Evolutionary conservation across 2,888 invertebrate genomes (phyloP).

Genomic region (Margaritifera margaritifera): DNA sequence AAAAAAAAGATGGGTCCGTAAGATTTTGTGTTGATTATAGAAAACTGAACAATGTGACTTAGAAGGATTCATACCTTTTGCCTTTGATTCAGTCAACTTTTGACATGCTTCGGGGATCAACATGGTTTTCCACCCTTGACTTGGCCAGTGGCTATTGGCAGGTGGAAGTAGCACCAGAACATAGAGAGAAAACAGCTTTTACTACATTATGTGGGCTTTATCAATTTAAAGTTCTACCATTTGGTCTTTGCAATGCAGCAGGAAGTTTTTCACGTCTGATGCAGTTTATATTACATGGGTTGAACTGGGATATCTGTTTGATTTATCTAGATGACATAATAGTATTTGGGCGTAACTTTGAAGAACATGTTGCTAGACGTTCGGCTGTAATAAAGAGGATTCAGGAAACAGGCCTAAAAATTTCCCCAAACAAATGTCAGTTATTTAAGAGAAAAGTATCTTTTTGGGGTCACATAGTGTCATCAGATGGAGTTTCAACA

Average conservation of each 20-base stretch:
- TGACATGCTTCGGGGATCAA: slow-evolving; percentile 11
- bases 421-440: slow-evolving; percentile 1
- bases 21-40: too few species aligned
- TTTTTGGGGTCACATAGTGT: slow-evolving; percentile 2
- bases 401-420: background rate
- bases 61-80: slow-evolving; percentile 21
- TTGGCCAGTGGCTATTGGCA: slow-evolving; percentile 18
- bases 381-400: background rate
- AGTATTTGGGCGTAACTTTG: background rate
- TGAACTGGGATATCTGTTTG: too few species aligned
- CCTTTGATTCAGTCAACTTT: slow-evolving; percentile 17
- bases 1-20: slow-evolving; percentile 60
- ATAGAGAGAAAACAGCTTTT: too few species aligned
- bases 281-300: too few species aligned
- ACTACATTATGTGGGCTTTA: too few species aligned
- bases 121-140: slow-evolving; percentile 17
- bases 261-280: too few species aligned
- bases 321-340: too few species aligned
- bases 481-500: background rate
- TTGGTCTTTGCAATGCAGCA: too few species aligned
- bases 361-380: background rate
- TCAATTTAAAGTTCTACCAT: too few species aligned
- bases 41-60: slow-evolving; percentile 34
- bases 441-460: slow-evolving; percentile 1
- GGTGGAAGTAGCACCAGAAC: too few species aligned